Conservation (phyloP, 2,113 vertebrate genomes). For the Nicator chloris region DNA sequence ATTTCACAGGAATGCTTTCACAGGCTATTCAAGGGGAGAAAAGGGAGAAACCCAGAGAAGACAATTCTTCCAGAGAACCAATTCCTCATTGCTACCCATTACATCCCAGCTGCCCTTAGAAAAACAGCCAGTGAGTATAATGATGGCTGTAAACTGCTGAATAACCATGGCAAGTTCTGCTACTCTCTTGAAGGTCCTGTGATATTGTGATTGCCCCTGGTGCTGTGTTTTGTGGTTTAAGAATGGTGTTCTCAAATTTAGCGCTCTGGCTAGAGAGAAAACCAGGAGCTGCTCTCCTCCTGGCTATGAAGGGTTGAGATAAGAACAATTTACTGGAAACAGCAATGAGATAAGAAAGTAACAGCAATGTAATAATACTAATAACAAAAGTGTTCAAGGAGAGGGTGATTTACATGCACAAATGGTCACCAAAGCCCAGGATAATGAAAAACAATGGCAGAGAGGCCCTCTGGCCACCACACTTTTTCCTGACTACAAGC, state of each 20-base stretch:
- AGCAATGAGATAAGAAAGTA: background rate
- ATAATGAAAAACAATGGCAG: background rate
- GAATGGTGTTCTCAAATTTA: background rate
- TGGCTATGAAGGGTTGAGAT: background rate
- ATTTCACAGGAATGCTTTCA: background rate
- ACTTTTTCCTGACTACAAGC: background rate
- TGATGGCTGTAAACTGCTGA: background rate
- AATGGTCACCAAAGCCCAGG: background rate
- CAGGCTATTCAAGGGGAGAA: background rate
- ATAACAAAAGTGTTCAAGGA: background rate
- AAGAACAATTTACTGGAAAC: background rate
- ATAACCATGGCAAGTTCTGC: background rate
- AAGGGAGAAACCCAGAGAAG: background rate
- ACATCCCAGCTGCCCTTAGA: background rate
- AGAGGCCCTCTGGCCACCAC: too few relatives aligned
- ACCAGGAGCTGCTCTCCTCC: background rate
- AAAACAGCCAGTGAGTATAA: background rate
- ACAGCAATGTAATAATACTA: background rate
- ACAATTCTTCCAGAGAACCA: background rate
- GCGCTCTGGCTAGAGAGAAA: background rate
- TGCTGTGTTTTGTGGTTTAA: background rate
- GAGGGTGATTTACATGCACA: background rate
- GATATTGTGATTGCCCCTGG: too few relatives aligned
- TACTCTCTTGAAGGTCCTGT: background rate
- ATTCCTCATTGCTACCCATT: rapidly evolving